A percentile compares a stretch with the other conserved stretches of the same genome.
Conservation (phyloP, 2,888 invertebrate genomes). For the Drosophila formosana region DNA sequence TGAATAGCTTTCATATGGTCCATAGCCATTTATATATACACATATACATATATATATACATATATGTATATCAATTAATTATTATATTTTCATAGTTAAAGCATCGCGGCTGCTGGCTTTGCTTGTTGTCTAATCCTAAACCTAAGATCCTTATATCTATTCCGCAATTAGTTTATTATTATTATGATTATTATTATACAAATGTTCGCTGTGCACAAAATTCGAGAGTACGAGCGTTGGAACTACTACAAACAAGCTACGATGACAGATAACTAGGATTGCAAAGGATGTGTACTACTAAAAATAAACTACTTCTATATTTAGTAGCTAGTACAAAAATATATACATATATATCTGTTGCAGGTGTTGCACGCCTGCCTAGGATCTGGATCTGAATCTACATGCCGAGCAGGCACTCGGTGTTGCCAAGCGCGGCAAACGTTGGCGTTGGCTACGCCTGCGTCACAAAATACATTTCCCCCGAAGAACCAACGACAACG, state of each 20-base stretch:
- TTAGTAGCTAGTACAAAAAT: constrained; percentile 63
- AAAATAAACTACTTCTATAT: constrained; percentile 34
- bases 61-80: constrained; percentile 13
- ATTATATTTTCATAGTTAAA: constrained; percentile 33
- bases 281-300: constrained; percentile 40
- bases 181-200: constrained; percentile 37
- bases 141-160: constrained; percentile 29
- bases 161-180: constrained; percentile 32
- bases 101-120: constrained; percentile 35
- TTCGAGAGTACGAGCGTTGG: constrained; percentile 42
- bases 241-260: constrained; percentile 40
- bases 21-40: constrained; percentile 41
- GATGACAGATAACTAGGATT: constrained; percentile 55
- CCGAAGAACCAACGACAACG: constrained; percentile 77
- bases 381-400: constrained; percentile 37
- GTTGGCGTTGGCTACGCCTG: constrained; percentile 78
- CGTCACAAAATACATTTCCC: constrained; percentile 81
- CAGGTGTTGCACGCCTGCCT: neutral
- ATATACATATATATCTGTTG: constrained; percentile 34
- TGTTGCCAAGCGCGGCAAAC: constrained; percentile 59
- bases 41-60: neutral
- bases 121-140: constrained; percentile 21
- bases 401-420: constrained; percentile 71
- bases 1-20: constrained; percentile 27
- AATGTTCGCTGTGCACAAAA: constrained; percentile 40